Conservation (phyloP, 2,888 invertebrate genomes). For the Stomorhina lunata region DNA sequence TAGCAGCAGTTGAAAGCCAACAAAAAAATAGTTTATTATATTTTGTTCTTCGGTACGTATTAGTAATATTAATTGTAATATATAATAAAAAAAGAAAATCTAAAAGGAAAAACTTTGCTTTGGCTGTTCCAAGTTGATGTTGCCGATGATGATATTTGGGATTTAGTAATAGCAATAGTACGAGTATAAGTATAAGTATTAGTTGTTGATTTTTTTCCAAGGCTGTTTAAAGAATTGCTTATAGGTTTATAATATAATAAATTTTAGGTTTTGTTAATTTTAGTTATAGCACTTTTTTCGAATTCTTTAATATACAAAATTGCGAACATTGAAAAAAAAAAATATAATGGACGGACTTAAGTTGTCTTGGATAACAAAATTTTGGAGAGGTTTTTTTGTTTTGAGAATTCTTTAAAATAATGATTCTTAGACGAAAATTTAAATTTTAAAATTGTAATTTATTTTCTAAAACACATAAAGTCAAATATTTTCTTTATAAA, state of each 20-base stretch:
- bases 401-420: too few species aligned
- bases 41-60: constrained; percentile 8
- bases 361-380: too few species aligned
- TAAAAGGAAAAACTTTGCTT: constrained; percentile 17
- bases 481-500: too few species aligned
- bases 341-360: too few species aligned
- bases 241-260: constrained; percentile 18
- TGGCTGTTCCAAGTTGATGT: neutral
- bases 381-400: too few species aligned
- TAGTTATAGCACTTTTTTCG: neutral
- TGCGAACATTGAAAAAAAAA: too few species aligned
- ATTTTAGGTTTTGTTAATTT: constrained; percentile 7
- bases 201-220: constrained; percentile 36
- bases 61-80: neutral
- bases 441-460: too few species aligned
- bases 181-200: neutral
- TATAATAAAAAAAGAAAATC: constrained; percentile 20
- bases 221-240: constrained; percentile 58
- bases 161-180: constrained; percentile 19
- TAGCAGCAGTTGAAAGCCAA: neutral
- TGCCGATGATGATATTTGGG: constrained; percentile 33
- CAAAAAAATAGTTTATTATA: neutral
- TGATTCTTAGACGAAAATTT: too few species aligned
- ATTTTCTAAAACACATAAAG: too few species aligned
- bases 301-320: neutral